Evolutionary conservation across 2,888 invertebrate genomes (phyloP), one percentile per base, ranked within the genome.

Genomic region (Diarsia dahlii): DNA sequence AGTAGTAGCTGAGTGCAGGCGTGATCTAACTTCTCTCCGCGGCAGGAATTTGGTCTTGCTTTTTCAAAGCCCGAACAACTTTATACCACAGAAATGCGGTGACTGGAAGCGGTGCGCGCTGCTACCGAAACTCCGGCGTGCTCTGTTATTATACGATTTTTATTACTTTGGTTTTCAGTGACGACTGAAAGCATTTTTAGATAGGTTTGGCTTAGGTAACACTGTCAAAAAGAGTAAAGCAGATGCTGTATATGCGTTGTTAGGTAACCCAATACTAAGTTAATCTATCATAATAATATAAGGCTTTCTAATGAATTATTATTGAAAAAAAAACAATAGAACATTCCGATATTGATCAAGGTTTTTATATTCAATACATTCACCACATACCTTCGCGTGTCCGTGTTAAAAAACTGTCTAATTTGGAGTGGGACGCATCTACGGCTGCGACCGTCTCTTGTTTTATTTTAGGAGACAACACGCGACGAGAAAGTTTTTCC

Each of bases 1-100:
- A 95, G 95, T 96, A 92, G 92, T 90, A 90, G 91, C 92, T 91
- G 92, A 94, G 94, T 93, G 92, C 92, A 90, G 90, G 90, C 93
- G 92, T 92, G 94, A 92, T 93, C 93, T 91, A 92, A 92, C 93
- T 94, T 91, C 86, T 86, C 86, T 87, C 85, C 75, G 87, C 84
- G 82, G 84, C 83, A 84, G 90, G 90, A 91, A 92, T 93, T 92
- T 86, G 90, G 92, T 89, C 89, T 90, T 86, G 88, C 89, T 91
- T 91, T 91, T 90, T 89, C 86, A 86, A 88, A 89, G 76, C 78
- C 78, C 84, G 87, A 85, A 86, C 87, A 89, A 90, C 87, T 90
- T 90, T 90, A 78, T 87, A 82, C 89, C 90, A 84, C 88, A 87
- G 88, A 90, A 90, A 90, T 88, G 90, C 84, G 88, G 88, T 76